Evolutionary conservation across 2,797 vertebrate genomes (phyloP), one percentile per base, ranked within the genome.

Genomic region (Poecilia gillii): DNA sequence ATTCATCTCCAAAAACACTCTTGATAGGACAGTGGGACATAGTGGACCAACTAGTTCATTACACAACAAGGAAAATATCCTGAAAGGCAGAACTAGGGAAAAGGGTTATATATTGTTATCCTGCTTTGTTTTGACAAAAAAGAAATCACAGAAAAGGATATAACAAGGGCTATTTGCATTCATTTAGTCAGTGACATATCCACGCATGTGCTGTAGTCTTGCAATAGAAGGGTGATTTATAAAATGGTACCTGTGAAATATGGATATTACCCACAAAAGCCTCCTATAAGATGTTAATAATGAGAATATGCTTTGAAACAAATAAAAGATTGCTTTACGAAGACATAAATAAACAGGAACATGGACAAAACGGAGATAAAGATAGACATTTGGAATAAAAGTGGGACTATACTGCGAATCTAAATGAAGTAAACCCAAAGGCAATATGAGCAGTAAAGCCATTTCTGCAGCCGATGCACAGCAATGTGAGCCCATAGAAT

Each of bases 391-490:
- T 68, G 41, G 74, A 81, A 77, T 75, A 76, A 74, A 12, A 84
- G 75, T 59, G 39, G 13, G 36, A 28, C 62, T 36, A 36, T 28
- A 62, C 74, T 76, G 18, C 73, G 75, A 80, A 72, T 68, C 84
- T 72, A 83, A 89, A 76, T 80, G 41, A 84, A 81, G 47, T 51
- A 74, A 81, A 47, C 66, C 77, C 73, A 71, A 82, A 84, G 78
- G 59, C 39, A 72, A 28, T 28, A 57, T 45, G 73, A 76, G n/a
- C 41, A 47, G 49, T 51, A 46, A 77, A 77, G 59, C 18, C 39
- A 49, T 76, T 78, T 82, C 64, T 70, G 6, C 39, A 73, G 74
- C 25, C 36, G 6, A 31, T 75, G 75, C 80, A 80, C 55, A 70
- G 47, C 18, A n/a, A 71, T 82, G 46, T 20, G 72, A 72, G 59